Evolutionary conservation across 2,797 vertebrate species (phyloP).

Genomic region (Chlorospingus semifuscus): DNA sequence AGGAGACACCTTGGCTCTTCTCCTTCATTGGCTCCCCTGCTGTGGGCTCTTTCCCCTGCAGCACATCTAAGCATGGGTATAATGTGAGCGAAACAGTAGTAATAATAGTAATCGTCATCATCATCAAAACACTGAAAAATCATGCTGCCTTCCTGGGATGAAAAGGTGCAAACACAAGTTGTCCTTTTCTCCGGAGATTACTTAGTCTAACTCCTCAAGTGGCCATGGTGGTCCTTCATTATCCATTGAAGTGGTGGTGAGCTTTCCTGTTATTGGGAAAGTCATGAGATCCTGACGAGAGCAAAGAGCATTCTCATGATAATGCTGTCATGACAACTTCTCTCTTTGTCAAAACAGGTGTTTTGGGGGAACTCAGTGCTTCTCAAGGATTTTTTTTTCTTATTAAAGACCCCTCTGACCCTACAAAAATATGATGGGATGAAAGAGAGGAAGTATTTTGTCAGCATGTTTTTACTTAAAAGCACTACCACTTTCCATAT

Average conservation of each 20-base stretch:
- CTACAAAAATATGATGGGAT: background rate
- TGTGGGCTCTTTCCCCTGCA: background rate
- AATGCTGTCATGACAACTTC: background rate
- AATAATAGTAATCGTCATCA: background rate
- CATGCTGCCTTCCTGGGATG: background rate
- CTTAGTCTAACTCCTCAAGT: background rate
- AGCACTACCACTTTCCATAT: background rate
- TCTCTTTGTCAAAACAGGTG: background rate
- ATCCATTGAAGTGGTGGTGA: background rate
- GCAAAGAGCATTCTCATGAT: background rate
- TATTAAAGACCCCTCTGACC: background rate
- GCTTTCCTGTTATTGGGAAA: background rate
- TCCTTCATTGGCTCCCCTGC: background rate
- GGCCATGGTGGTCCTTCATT: background rate
- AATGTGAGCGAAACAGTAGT: background rate
- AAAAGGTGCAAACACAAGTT: background rate
- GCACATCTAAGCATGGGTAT: background rate
- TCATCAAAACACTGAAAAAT: background rate
- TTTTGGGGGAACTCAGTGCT: background rate
- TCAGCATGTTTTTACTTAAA: background rate
- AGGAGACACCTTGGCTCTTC: background rate
- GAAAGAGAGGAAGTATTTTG: background rate
- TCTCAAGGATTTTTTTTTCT: background rate
- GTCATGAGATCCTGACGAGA: background rate
- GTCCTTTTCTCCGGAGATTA: background rate